These are phyloP conservation scores for Hoplodrina ambigua DNA, from an alignment of 2,888 invertebrate species.

Conservation along the genomic window DNA sequence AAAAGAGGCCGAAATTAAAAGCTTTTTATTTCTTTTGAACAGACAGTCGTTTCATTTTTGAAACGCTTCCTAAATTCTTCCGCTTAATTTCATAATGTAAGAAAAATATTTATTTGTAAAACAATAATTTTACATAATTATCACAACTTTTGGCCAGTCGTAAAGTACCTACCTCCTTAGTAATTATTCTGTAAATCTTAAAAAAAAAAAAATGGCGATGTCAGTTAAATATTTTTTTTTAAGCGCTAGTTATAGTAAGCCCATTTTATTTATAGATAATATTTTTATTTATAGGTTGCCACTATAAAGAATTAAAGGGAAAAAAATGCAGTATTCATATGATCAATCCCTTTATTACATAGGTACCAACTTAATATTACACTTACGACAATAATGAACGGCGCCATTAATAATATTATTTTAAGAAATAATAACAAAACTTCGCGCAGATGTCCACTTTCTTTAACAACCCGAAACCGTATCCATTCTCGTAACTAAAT, in stretches of 20 bases:
- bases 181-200: conserved; percentile 5
- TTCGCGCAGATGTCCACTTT: conserved; percentile 65
- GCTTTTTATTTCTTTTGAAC: conserved; percentile 20
- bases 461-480: conserved; percentile 67
- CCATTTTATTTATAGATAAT: no score
- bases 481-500: conserved; percentile 71
- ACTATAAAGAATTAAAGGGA: no score
- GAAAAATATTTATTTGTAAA: conserved; percentile 19
- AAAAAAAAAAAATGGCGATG: no score
- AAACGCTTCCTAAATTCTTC: no score
- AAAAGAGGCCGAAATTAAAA: conserved; percentile 36
- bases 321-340: no score
- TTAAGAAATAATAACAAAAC: conserved; percentile 27
- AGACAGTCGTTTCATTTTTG: no score
- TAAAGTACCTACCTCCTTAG: background rate
- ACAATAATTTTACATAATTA: conserved; percentile 20
- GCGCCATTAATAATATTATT: conserved; percentile 42
- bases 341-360: no score
- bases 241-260: no score
- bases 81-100: conserved; percentile 12
- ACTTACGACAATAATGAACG: no score
- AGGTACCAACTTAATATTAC: no score
- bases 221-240: no score
- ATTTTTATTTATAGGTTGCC: no score
- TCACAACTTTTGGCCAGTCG: conserved; percentile 17